A percentile compares a stretch with the other conserved stretches of the same genome.
These are phyloP conservation scores for Callorhinus ursinus DNA, from an alignment of 2,113 vertebrate genomes.

Conservation along the genomic window DNA sequence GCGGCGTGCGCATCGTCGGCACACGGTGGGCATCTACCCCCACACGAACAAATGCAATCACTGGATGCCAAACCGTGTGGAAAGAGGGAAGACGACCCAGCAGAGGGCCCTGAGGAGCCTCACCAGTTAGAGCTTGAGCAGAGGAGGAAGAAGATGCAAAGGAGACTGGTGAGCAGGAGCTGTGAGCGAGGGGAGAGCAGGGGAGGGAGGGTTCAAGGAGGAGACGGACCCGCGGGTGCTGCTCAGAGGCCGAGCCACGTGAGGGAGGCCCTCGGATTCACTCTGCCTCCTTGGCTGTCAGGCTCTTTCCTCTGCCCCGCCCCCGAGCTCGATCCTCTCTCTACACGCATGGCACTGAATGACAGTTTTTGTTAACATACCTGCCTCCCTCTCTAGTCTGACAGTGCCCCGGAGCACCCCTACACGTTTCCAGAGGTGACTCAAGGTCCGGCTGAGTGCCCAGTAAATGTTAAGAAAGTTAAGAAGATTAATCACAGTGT, in stretches of 20 bases:
- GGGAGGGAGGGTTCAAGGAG: no score
- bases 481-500: neutral
- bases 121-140: neutral
- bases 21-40: neutral
- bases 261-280: neutral
- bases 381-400: neutral
- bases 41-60: neutral
- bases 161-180: neutral
- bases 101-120: neutral
- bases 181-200: neutral
- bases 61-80: accelerated
- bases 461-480: neutral
- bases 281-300: neutral
- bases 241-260: neutral
- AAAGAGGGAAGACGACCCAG: neutral
- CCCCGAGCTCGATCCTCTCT: neutral
- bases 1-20: neutral
- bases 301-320: neutral
- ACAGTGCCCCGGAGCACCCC: neutral
- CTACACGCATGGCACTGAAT: neutral
- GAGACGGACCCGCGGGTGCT: accelerated
- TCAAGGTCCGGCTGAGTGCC: neutral
- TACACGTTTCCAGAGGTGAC: neutral
- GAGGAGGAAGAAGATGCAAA: neutral
- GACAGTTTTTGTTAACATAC: neutral